A percentile compares a stretch with the other conserved stretches of the same genome.
Evolutionary conservation across 1,140 invertebrate species (phyloP).

Genomic region (Philopotamus ludificatus): DNA sequence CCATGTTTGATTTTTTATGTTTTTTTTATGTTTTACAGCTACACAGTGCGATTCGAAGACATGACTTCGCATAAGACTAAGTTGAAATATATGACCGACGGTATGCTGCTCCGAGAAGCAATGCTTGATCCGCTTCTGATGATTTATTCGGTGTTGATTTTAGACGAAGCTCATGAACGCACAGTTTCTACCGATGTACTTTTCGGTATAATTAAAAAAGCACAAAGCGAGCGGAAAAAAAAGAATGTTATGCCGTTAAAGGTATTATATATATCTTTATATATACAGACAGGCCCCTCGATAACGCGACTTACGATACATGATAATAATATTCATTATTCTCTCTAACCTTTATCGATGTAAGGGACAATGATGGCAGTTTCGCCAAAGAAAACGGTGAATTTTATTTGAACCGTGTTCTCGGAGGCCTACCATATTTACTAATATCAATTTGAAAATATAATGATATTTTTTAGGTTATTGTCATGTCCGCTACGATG

Average conservation of each 20-base stretch:
- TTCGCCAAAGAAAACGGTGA: too few relatives aligned
- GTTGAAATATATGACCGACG: constrained; percentile 91
- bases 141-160: constrained; percentile 80
- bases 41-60: constrained; percentile 91
- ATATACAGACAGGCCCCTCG: too few relatives aligned
- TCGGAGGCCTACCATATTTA: too few relatives aligned
- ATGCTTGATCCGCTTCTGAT: constrained; percentile 69
- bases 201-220: constrained; percentile 84
- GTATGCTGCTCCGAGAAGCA: constrained; percentile 89
- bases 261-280: constrained; percentile 55
- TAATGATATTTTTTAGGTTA: too few relatives aligned
- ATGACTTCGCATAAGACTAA: constrained; percentile 71
- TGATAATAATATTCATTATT: too few relatives aligned
- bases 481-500: constrained; percentile 95
- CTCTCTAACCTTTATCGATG: too few relatives aligned
- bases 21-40: constrained; percentile 59
- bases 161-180: constrained; percentile 95
- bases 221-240: constrained; percentile 70
- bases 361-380: too few relatives aligned
- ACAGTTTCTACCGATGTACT: constrained; percentile 92
- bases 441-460: too few relatives aligned
- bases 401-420: too few relatives aligned
- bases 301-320: too few relatives aligned
- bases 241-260: constrained; percentile 65
- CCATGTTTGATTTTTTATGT: too few relatives aligned